Conservation (phyloP, 2,113 vertebrate species). For the Stigmatopora argus region DNA sequence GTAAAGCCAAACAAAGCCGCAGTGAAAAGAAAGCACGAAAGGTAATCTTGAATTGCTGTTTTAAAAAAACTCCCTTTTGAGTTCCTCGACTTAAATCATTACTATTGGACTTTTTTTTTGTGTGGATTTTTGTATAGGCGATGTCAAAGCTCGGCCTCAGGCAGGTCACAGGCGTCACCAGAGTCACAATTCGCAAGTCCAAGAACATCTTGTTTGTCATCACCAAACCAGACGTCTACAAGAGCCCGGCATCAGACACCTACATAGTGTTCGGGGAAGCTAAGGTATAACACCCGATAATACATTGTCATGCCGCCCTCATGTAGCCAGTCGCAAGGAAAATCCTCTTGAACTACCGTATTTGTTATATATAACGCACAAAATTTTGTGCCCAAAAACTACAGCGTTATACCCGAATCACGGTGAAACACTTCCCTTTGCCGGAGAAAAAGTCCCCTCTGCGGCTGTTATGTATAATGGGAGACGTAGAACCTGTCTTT, state of each 20-base stretch:
- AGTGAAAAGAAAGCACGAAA: slow-evolving; percentile 99
- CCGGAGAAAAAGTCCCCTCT: too few relatives aligned
- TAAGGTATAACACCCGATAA: slow-evolving; percentile 72
- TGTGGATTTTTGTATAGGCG: slow-evolving; percentile 68
- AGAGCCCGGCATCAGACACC: slow-evolving; percentile 96
- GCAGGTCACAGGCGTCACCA: slow-evolving; percentile 95
- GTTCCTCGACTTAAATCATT: neutral
- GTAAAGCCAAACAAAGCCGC: slow-evolving; percentile 99
- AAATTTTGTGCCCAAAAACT: too few relatives aligned
- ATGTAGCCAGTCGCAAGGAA: neutral
- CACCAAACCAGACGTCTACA: slow-evolving; percentile 98
- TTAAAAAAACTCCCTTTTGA: neutral
- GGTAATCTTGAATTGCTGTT: slow-evolving; percentile 62
- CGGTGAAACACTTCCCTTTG: too few relatives aligned
- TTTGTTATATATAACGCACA: too few relatives aligned
- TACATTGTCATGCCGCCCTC: neutral
- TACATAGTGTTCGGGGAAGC: slow-evolving; percentile 98
- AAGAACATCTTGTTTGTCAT: slow-evolving; percentile 99
- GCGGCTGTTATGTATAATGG: too few relatives aligned
- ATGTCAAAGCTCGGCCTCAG: slow-evolving; percentile 98
- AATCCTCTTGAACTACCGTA: neutral
- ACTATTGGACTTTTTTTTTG: neutral
- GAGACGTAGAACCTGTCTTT: too few relatives aligned
- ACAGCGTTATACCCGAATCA: too few relatives aligned
- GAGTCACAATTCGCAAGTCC: slow-evolving; percentile 97